Percentiles rank a stretch among this genome's conserved stretches.
phyloP scores from a whole-genome alignment of 2,888 invertebrate genomes.

The Falcaria lacertinaria region DNA sequence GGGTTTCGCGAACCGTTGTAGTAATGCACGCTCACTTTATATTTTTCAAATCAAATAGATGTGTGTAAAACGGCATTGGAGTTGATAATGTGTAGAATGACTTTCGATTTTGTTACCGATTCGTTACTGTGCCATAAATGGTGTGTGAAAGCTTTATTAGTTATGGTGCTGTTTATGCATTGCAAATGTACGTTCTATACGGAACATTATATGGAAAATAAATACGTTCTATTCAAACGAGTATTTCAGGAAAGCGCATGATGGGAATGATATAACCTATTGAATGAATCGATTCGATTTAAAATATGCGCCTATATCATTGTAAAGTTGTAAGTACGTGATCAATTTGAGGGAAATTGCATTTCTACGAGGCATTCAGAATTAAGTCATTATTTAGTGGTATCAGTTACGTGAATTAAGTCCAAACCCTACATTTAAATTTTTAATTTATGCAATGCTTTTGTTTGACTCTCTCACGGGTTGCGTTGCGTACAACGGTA shows the following conservation, averaged over 20 bases:
- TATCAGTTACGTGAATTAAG: no score
- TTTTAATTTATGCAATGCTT: slow-evolving; percentile 48
- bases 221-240: neutral
- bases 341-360: no score
- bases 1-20: slow-evolving; percentile 17
- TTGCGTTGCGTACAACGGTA: slow-evolving; percentile 59
- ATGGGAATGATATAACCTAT: slow-evolving; percentile 1
- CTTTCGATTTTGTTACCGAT: slow-evolving; percentile 48
- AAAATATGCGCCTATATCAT: no score
- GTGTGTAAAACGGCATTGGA: slow-evolving; percentile 32
- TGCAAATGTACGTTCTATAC: slow-evolving; percentile 3
- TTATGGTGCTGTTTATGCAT: slow-evolving; percentile 2
- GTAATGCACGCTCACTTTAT: slow-evolving; percentile 24
- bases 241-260: neutral
- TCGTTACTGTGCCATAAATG: slow-evolving; percentile 17
- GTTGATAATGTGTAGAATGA: slow-evolving; percentile 31
- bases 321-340: no score
- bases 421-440: slow-evolving; percentile 17
- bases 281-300: neutral
- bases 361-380: no score
- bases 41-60: slow-evolving; percentile 37
- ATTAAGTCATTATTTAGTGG: no score
- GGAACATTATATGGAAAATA: neutral
- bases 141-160: slow-evolving; percentile 6
- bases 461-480: slow-evolving; percentile 69